Percentiles rank a stretch among this genome's conserved stretches.
phyloP scores from a whole-genome alignment of 2,888 invertebrate species.

The Coleophora deauratella region DNA sequence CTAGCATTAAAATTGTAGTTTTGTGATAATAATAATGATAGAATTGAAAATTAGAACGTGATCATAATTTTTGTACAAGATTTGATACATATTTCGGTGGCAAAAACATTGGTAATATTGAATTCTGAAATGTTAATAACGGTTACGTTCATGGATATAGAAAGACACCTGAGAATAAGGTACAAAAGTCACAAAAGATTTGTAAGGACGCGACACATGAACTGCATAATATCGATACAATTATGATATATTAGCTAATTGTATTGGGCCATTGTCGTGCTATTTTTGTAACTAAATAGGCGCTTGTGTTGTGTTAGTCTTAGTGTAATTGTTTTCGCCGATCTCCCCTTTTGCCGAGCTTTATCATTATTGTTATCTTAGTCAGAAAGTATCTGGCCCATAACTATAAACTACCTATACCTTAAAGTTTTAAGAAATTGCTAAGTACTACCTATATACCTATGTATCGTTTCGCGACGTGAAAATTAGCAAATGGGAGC shows the following conservation, averaged over 20 bases:
- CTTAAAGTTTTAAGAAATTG: no score
- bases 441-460: no score
- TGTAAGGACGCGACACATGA: conserved; percentile 43
- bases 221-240: conserved; percentile 53
- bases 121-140: background rate
- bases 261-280: conserved; percentile 63
- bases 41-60: conserved; percentile 60
- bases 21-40: conserved; percentile 67
- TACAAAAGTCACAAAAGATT: conserved; percentile 3
- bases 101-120: conserved; percentile 31
- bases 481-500: conserved; percentile 36
- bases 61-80: conserved; percentile 61
- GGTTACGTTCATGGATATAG: background rate
- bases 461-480: no score
- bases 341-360: conserved; percentile 39
- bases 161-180: conserved; percentile 2
- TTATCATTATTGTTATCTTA: no score
- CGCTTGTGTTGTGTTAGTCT: conserved; percentile 69
- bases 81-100: conserved; percentile 32
- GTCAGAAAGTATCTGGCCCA: no score
- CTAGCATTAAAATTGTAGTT: conserved; percentile 69
- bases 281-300: conserved; percentile 64
- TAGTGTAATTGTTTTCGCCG: conserved; percentile 38
- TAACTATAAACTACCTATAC: no score
- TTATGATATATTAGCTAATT: conserved; percentile 57